Conservation (phyloP, 64 coral and sea anemone genomes). For the Porites lutea region DNA sequence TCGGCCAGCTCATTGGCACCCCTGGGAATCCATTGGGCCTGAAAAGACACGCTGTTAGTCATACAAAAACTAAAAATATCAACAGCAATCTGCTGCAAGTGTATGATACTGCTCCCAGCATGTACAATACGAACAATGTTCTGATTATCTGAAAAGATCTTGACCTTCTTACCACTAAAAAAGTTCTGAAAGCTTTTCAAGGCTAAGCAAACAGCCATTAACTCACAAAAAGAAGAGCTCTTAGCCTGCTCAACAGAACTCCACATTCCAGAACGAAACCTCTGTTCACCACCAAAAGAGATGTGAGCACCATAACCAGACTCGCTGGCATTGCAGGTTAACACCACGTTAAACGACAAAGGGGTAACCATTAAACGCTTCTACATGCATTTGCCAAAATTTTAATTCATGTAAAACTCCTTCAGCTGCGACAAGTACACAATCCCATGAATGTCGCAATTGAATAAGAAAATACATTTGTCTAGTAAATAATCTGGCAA, state of each 20-base stretch:
- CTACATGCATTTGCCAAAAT: slow-evolving; percentile 61
- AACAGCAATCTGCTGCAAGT: no score
- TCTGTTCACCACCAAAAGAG: background rate
- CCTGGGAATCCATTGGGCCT: slow-evolving; percentile 69
- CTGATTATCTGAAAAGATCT: no score
- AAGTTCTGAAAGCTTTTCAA: no score
- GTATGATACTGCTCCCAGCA: no score
- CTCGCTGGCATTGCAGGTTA: slow-evolving; percentile 34
- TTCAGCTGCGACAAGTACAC: background rate
- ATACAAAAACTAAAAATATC: no score
- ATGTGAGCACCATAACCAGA: slow-evolving; percentile 24
- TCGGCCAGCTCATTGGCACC: no score
- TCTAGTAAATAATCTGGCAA: no score
- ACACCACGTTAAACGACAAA: slow-evolving; percentile 26
- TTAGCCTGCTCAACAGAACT: background rate
- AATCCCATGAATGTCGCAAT: slow-evolving; percentile 56
- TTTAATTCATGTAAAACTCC: slow-evolving; percentile 39
- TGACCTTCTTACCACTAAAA: no score
- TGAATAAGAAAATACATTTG: no score
- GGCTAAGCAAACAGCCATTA: no score
- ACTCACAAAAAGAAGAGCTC: slow-evolving; percentile 50
- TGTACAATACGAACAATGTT: no score
- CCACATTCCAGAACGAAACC: slow-evolving; percentile 26
- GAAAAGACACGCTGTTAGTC: slow-evolving; percentile 13
- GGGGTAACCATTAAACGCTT: slow-evolving; percentile 66